Evolutionary conservation across 2,797 vertebrate genomes (phyloP), one percentile per base, ranked within the genome.

Genomic region (Schizopygopsis malacanthus): DNA sequence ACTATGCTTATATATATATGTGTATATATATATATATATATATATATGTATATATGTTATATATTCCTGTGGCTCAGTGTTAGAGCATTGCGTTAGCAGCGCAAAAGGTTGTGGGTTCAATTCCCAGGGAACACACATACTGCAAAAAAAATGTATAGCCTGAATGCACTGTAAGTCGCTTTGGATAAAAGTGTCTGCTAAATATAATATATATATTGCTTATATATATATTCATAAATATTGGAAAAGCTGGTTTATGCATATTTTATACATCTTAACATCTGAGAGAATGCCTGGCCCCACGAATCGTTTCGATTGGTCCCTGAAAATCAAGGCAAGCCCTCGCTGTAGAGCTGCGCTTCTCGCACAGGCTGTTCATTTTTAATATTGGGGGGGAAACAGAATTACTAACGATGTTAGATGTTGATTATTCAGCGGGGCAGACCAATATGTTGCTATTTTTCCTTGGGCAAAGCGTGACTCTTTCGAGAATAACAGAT

Each of bases 211-310:
- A 33, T 33, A 33, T 33, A 33, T 3, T 33, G 33, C 33, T 33
- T 33, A 33, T 33, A 33, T 33, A 33, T 33, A 33, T 33, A 33
- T 33, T 85, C 71, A 94, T 93, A 93, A 93, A 95, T 93, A 93
- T 91, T 93, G 88, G 79, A 94, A 91, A 87, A 92, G 91, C 88
- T 89, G 88, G 85, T 89, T 90, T 89, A 52, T 95, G 91, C 92
- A 95, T 95, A 90, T 95, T 95, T 94, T 90, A 96, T 92, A 85
- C 73, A 25, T 87, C 87, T 88, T 91, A 93, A 94, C 92, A 95
- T 95, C 90, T n/a, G n/a, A 94, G 88, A 93, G 88, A 92, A 90
- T 85, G 79, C 89, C 90, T 82, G 82, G 90, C 90, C 77, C 82
- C 85, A 73, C 89, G 43, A 87, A 92, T 81, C 61, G 52, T 50